These are phyloP conservation scores for Maccullochella peelii DNA, from an alignment of 2,113 vertebrate species.

Conservation along the genomic window DNA sequence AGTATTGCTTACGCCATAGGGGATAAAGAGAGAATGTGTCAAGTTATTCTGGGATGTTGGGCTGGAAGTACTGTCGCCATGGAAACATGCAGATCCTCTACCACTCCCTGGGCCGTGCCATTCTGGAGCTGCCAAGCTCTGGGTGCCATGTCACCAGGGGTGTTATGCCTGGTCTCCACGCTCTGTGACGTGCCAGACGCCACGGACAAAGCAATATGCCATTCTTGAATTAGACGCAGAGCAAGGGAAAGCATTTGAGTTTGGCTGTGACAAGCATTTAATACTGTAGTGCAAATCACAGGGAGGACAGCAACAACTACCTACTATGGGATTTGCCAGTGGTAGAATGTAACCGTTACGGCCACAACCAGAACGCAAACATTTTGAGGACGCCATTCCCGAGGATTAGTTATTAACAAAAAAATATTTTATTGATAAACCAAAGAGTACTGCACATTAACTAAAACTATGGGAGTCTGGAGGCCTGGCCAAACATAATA, in stretches of 20 bases:
- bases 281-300: background rate
- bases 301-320: background rate
- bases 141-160: conserved; percentile 64
- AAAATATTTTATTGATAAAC: too few species aligned
- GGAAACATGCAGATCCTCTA: conserved; percentile 72
- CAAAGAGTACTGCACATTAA: too few species aligned
- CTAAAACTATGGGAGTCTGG: too few species aligned
- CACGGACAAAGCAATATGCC: conserved; percentile 23
- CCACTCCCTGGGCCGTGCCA: conserved; percentile 66
- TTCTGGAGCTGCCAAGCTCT: conserved; percentile 63
- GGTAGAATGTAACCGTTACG: conserved; percentile 1
- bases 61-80: conserved; percentile 67
- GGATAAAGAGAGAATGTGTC: conserved; percentile 67
- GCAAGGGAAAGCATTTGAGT: conserved; percentile 38
- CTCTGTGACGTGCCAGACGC: conserved; percentile 48
- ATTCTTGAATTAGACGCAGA: conserved; percentile 45
- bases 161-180: conserved; percentile 50
- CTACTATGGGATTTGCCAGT: background rate
- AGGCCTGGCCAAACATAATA: too few species aligned
- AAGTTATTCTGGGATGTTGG: conserved; percentile 78
- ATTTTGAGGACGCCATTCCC: too few species aligned
- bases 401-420: too few species aligned
- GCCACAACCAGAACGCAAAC: too few species aligned
- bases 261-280: conserved; percentile 4
- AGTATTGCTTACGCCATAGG: conserved; percentile 59